phyloP scores from a whole-genome alignment of 2,888 invertebrate genomes.

The Dioctria rufipes region DNA sequence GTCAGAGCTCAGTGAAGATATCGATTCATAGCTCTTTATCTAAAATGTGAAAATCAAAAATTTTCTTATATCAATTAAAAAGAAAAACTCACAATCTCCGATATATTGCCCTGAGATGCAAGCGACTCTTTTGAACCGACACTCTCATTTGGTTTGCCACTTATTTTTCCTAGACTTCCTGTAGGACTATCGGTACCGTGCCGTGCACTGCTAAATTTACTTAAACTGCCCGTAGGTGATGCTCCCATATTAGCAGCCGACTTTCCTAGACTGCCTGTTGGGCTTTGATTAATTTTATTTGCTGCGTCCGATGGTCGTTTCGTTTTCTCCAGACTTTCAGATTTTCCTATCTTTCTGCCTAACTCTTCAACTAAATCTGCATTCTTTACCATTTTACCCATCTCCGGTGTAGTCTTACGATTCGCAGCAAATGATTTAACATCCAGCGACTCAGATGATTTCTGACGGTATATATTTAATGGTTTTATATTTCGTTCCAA shows the following conservation, averaged over 20 bases:
- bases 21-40: constrained; percentile 79
- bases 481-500: constrained; percentile 71
- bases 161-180: constrained; percentile 66
- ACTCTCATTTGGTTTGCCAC: constrained; percentile 65
- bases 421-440: constrained; percentile 68
- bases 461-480: constrained; percentile 71
- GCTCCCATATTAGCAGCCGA: constrained; percentile 65
- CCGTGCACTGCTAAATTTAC: constrained; percentile 62
- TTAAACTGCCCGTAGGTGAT: constrained; percentile 70
- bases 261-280: constrained; percentile 70
- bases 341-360: constrained; percentile 69
- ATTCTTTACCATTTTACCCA: constrained; percentile 66
- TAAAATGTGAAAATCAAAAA: constrained; percentile 62
- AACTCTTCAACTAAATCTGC: constrained; percentile 70
- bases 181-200: constrained; percentile 63
- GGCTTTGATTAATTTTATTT: constrained; percentile 64
- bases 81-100: constrained; percentile 66
- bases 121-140: constrained; percentile 71
- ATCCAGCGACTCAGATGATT: constrained; percentile 70
- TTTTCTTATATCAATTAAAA: not conserved
- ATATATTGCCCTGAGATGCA: constrained; percentile 70
- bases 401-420: constrained; percentile 70
- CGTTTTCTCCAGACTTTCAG: constrained; percentile 68
- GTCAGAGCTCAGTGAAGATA: constrained; percentile 77
- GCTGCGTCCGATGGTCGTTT: constrained; percentile 64